Base-by-base conservation (phyloP, 2,888 invertebrate genomes). In the Lordiphosa andalusiaca region DNA sequence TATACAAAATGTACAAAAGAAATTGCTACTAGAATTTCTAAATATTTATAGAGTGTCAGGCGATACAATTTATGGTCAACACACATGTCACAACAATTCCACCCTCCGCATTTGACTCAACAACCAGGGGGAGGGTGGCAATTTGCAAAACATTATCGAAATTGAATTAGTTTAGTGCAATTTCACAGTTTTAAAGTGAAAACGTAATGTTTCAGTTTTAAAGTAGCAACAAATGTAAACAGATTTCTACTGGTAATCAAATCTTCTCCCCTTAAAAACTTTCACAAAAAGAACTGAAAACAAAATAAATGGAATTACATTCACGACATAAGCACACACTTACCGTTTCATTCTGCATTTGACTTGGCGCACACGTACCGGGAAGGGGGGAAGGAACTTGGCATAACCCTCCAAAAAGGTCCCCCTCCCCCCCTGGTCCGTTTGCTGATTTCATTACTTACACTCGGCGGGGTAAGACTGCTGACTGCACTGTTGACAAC, bases 151-250 rank as follows among this genome's bases (percentile, higher is more conserved):
- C 67, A 73, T 78, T 83, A 84, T 75, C 73, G 73, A 71, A 72
- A 78, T 82, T 67, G 74, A 82, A 73, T 83, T 74, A 71, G 71
- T 85, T 63, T 44, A 47, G 19, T 76, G 73, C 84, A 81, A 85
- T 85, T 86, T 73, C 58, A 53, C 64, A 25, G 25, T 25, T 30
- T 30, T 30, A 30, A 30, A 30, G 30, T 9, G 3, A 3, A 9
- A 3, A 30, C 9, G 3, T 9, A 30, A 9, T 0, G 7, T 30
- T 30, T 3, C 9, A 7, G 9, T 7, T 30, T 30, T 30, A 30
- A 30, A 30, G 30, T 9, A 30, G 9, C 6, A 16, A 50, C 47
- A 66, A 77, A 76, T 78, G 72, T 70, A 64, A 77, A 61, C 76
- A 77, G 56, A 71, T 61, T 65, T 50, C 30, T 9, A 9, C 3